Evolutionary conservation across 2,113 vertebrate genomes (phyloP).

Genomic region (Ictidomys tridecemlineatus): DNA sequence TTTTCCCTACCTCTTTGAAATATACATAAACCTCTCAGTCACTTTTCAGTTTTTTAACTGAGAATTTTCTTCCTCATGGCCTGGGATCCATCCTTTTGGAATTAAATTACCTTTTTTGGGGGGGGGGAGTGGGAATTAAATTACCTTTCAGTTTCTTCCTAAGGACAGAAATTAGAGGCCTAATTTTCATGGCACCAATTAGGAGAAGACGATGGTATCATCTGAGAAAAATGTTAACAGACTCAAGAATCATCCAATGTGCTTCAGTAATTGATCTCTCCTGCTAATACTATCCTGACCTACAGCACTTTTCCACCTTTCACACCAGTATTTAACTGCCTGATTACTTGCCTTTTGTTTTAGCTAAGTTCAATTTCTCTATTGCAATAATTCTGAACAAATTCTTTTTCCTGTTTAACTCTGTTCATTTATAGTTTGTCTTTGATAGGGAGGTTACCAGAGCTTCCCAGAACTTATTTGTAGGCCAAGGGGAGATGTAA

Average conservation of each 20-base stretch:
- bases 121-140: no score
- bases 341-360: neutral
- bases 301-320: neutral
- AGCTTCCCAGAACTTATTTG: neutral
- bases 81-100: neutral
- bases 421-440: neutral
- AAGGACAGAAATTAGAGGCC: neutral
- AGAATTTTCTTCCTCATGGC: neutral
- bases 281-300: neutral
- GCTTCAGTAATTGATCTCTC: neutral
- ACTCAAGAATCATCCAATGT: neutral
- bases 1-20: neutral
- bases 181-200: neutral
- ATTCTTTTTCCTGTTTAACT: neutral
- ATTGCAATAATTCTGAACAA: neutral
- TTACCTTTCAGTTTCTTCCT: neutral
- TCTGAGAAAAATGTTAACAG: neutral
- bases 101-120: neutral
- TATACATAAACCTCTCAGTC: neutral
- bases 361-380: fast-evolving
- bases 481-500: neutral
- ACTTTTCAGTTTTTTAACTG: neutral
- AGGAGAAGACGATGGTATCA: neutral
- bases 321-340: neutral
- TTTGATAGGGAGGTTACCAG: neutral